These are phyloP conservation scores for Elgonia sp. DNA, from an alignment of 2,888 invertebrate genomes.

Conservation along the genomic window DNA sequence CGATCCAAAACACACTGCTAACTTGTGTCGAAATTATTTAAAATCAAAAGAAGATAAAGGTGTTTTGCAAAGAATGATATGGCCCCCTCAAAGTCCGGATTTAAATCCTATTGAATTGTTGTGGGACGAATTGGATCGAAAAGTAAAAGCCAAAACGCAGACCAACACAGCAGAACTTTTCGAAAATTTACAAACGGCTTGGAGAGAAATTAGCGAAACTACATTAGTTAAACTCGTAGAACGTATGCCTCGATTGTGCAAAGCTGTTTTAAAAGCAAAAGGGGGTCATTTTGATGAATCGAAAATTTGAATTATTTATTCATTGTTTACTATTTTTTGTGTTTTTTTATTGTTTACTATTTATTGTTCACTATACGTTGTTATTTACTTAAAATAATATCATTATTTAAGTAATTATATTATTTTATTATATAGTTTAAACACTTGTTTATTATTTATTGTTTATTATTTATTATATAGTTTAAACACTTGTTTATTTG, in stretches of 20 bases:
- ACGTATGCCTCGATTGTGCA: slow-evolving; percentile 43
- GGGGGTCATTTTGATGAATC: slow-evolving; percentile 39
- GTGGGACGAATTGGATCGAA: not conserved
- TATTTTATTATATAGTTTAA: not conserved
- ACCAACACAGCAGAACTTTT: not conserved
- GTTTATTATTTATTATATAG: too few relatives aligned
- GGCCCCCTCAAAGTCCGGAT: slow-evolving; percentile 5
- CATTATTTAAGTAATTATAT: not conserved
- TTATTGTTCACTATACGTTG: not conserved
- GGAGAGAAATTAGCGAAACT: slow-evolving; percentile 1
- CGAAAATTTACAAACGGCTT: slow-evolving; percentile 13
- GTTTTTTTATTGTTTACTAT: too few relatives aligned
- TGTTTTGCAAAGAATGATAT: not conserved
- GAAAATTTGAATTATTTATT: slow-evolving; percentile 13
- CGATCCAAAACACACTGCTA: slow-evolving; percentile 19
- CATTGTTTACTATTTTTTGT: not conserved
- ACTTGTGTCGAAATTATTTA: not conserved
- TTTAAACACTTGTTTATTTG: too few relatives aligned
- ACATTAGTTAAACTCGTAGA: slow-evolving; percentile 18
- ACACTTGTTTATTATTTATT: not conserved
- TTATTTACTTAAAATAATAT: not conserved
- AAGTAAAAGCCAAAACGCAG: not conserved
- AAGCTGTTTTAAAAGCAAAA: slow-evolving; percentile 31
- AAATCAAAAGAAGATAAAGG: not conserved
- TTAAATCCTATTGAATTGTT: not conserved